phyloP scores from a whole-genome alignment of 2,113 vertebrate species.

The Chamaea fasciata region DNA sequence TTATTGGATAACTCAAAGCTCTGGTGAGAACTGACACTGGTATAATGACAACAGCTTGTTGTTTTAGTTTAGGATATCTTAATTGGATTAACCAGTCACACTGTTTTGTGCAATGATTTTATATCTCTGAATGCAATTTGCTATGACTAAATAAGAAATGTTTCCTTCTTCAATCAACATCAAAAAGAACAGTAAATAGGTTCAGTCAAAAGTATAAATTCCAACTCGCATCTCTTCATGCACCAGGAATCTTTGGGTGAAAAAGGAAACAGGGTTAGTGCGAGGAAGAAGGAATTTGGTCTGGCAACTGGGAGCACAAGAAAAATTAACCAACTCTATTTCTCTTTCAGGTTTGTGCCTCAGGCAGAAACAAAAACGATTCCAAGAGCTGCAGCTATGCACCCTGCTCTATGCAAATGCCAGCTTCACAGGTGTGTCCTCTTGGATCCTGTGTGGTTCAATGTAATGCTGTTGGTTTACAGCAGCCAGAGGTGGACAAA shows the following conservation, averaged over 20 bases:
- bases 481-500: neutral
- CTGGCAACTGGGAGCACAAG: neutral
- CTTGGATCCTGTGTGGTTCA: neutral
- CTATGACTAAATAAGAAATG: neutral
- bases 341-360: neutral
- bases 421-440: neutral
- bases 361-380: neutral
- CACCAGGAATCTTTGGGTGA: neutral
- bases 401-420: neutral
- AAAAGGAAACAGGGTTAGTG: neutral
- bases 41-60: neutral
- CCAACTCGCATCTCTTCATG: neutral
- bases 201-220: neutral
- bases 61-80: neutral
- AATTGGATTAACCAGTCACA: neutral
- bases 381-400: accelerated
- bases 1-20: neutral
- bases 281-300: neutral
- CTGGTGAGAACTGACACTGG: neutral
- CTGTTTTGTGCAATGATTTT: conserved; percentile 13
- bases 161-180: neutral
- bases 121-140: neutral
- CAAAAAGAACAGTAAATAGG: neutral
- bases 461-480: neutral
- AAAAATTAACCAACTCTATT: neutral